Evolutionary conservation across 2,113 vertebrate genomes (phyloP), one percentile per base, ranked within the genome.

Genomic region (Pelecanoides urinatrix): DNA sequence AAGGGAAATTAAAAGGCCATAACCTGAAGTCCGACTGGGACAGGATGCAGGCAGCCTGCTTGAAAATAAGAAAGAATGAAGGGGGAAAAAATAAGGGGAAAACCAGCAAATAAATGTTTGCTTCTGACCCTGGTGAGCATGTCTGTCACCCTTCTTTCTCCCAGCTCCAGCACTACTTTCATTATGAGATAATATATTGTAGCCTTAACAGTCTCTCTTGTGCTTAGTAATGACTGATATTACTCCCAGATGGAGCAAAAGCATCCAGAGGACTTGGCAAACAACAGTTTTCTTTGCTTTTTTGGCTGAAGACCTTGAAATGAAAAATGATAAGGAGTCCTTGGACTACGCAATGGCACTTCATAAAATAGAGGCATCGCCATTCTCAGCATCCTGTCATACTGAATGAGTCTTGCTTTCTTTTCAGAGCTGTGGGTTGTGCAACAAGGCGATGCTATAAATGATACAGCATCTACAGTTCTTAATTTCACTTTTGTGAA

Each of bases 291-390:
- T 66, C 74, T 89, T 82, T 85, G 81, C 66, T 90, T 49, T 49
- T 95, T 83, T 86, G 89, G 77, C 80, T 88, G 94, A 79, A 87
- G 81, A 91, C 89, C 89, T 96, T 90, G 88, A 81, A 94, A 95
- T 90, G 87, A 86, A 93, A 89, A 95, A 90, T 2, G 19, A 14
- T 67, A 90, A 96, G 68, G 66, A 56, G 36, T 23, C 38, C 59
- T 55, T 82, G 92, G 91, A 62, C 74, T 85, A 79, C 0, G 0
- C 23, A 70, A n/a, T 45, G 38, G 17, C 47, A 52, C 87, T 90
- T 83, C 49, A 85, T 85, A 87, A 97, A 92, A 65, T 0, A 85
- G 52, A 96, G 84, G 84, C 93, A 94, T 56, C 2, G 27, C 80
- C 61, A 38, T 42, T 76, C 74, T 78, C 63, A 58, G 92, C 82